Evolutionary conservation across 2,888 invertebrate genomes (phyloP), one percentile per base, ranked within the genome.

Genomic region (Lycaena phlaeas): DNA sequence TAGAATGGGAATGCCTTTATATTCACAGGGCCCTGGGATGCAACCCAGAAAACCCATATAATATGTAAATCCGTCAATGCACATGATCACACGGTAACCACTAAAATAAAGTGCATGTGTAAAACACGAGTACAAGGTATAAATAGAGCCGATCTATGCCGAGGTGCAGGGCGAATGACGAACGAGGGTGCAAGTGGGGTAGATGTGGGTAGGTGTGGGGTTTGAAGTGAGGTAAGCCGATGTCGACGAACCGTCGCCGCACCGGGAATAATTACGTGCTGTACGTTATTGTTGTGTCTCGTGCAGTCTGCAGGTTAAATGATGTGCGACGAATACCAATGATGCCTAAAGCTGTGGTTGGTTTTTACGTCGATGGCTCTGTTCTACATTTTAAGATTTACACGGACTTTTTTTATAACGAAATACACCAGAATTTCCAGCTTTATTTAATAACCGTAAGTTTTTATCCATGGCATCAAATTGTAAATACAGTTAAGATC

Each of bases 251-350:
- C 39, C 41, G 40, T 41, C 39, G 43, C 41, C 42, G 47, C 37
- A 42, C 37, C 43, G 34, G 34, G 34, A 34, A 22, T 34, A 34
- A 34, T 40, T 38, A 49, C 39, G 38, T 29, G 37, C 41, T 30
- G 12, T 22, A 22, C 34, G 12, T 34, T 34, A 34, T 34, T 22
- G 34, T 34, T 34, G 34, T 34, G 34, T 34, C 28, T 44, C 27
- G 27, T 38, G 29, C 39, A 38, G 31, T 7, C 18, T 34, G 31
- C 29, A 29, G 37, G 38, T 41, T 40, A 41, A 30, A 38, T 41
- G 43, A 41, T 43, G 43, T 40, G 46, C 38, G 30, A 22, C 43
- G 50, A 48, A 50, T 50, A 48, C 39, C 44, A 47, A 50, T 45
- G 42, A 34, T 18, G 14, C 22, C 11, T 12, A 17, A 11, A 22